Evolutionary conservation across 2,113 vertebrate species (phyloP).

Genomic region (Aegypius monachus): DNA sequence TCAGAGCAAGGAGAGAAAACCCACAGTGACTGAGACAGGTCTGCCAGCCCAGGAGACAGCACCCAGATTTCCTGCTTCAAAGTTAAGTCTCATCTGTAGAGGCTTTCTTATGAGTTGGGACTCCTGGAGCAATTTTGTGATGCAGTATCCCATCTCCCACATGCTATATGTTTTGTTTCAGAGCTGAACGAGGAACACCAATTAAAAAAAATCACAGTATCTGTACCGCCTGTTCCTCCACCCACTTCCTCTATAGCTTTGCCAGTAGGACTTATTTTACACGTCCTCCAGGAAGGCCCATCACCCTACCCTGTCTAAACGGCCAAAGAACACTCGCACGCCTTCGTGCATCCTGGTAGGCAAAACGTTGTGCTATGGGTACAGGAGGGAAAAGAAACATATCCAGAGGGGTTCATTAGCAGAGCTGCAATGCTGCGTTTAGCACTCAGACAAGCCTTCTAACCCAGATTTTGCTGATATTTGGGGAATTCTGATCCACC

Average conservation of each 20-base stretch:
- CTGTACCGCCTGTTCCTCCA: not conserved
- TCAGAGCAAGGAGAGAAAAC: not conserved
- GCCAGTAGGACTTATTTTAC: not conserved
- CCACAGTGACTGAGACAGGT: not conserved
- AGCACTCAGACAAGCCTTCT: not conserved
- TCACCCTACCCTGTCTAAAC: not conserved
- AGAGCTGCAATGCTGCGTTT: not conserved
- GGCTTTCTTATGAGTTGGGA: not conserved
- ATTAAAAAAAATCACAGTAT: not conserved
- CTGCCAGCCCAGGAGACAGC: not conserved
- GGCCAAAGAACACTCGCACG: not conserved
- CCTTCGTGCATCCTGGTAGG: not conserved
- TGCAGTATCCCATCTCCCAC: too few relatives aligned
- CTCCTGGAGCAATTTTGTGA: not conserved
- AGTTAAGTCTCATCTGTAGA: not conserved
- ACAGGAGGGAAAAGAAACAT: not conserved
- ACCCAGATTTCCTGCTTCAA: not conserved
- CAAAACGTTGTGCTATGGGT: fast-evolving
- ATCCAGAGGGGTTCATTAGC: not conserved
- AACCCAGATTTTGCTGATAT: not conserved
- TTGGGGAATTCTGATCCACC: not conserved
- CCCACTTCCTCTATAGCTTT: not conserved
- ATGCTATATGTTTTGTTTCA: not conserved
- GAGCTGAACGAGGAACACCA: not conserved
- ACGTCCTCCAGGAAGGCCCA: not conserved